Base-by-base conservation (phyloP, 2,797 vertebrate species). In the Aplochiton taeniatus region DNA sequence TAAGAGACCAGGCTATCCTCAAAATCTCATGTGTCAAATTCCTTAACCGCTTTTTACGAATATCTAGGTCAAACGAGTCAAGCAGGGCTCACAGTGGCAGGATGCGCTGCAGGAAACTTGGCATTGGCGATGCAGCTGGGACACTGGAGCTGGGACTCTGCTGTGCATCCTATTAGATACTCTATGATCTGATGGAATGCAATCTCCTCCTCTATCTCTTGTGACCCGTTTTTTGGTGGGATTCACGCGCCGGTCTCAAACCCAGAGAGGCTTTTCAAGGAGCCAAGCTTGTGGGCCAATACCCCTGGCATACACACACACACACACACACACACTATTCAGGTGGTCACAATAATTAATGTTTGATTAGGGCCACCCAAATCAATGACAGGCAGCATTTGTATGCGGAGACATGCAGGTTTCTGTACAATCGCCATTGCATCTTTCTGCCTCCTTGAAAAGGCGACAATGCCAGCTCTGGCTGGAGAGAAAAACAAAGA, bases 331-430 rank as follows among this genome's bases (percentile, higher is more conserved):
- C 61, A 66, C 51, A 59, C 72, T 83, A 86, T 80, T 87, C 86
- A 91, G 87, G 88, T 90, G 86, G 82, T 75, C 79, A 71, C 55
- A 74, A 77, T 84, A 91, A 90, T 90, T 85, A 81, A 78, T 72
- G 80, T 84, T 85, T 89, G 78, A 90, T 92, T 85, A 84, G 70
- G 85, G 77, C 78, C 76, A 71, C 81, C 71, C 70, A 81, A 85
- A 76, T 83, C 74, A 83, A 80, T 68, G 75, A 74, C 70, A 68
- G 78, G 77, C 74, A 81, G 81, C 80, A 73, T 76, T 74, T 61
- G 53, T 69, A 62, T 77, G 75, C 74, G 75, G 71, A 63, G 48
- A 60, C 53, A 46, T 31, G 12, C 16, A 14, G 31, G 20, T 43
- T 73, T 76, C 76, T 73, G 65, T 84, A 74, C 76, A 71, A 82